These are phyloP conservation scores for Drosophila pectinifera DNA, from an alignment of 1,140 invertebrate species.

Conservation along the genomic window DNA sequence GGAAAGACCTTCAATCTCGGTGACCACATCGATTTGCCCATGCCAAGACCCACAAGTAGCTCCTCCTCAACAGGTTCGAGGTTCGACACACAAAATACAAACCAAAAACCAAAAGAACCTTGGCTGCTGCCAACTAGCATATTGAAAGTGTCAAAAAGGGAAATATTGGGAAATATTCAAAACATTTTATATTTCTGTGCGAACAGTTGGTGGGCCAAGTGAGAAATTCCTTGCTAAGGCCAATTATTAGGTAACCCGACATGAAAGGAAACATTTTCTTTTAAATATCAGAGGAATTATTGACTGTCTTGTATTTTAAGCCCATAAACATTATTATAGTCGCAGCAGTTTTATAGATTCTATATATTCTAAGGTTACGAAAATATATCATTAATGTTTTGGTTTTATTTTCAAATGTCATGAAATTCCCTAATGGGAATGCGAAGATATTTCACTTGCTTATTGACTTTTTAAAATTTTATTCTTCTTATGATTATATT, in stretches of 20 bases:
- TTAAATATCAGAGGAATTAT: background rate
- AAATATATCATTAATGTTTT: background rate
- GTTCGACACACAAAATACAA: too few relatives aligned
- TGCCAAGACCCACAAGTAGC: constrained; percentile 14
- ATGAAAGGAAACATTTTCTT: constrained; percentile 4
- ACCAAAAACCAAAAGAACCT: constrained; percentile 36
- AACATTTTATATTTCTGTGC: constrained; percentile 2
- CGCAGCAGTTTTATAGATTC: background rate
- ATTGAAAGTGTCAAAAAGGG: constrained; percentile 35
- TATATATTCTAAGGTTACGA: background rate
- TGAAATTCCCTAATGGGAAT: background rate
- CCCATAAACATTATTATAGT: constrained; percentile 3
- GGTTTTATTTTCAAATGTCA: background rate
- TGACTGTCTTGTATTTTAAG: background rate
- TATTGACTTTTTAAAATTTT: background rate
- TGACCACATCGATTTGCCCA: constrained; percentile 49
- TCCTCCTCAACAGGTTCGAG: constrained; percentile 43
- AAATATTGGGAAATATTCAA: constrained; percentile 20
- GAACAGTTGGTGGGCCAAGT: background rate
- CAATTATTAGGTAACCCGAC: constrained; percentile 10
- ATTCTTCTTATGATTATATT: too few relatives aligned
- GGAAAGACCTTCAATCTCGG: constrained; percentile 36
- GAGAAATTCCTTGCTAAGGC: constrained; percentile 12
- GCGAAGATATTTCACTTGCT: background rate
- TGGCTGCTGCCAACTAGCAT: constrained; percentile 24